Conservation (phyloP, 2,113 vertebrate species). For the Oxygymnocypris stewartii region DNA sequence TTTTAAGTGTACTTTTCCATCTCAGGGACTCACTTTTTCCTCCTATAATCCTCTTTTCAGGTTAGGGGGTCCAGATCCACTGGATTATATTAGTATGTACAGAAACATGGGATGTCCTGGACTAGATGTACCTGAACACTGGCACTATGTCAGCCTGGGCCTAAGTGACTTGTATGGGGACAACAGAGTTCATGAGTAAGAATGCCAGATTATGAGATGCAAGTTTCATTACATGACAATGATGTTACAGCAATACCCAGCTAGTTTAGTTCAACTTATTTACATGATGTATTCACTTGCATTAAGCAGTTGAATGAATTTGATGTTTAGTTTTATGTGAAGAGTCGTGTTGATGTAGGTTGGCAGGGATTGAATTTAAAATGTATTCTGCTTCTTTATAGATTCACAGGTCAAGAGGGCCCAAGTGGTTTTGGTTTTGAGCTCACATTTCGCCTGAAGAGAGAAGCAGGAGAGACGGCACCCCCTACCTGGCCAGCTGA, state of each 20-base stretch:
- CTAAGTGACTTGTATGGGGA: conserved; percentile 97
- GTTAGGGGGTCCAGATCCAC: conserved; percentile 95
- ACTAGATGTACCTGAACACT: conserved; percentile 92
- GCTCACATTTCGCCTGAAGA: conserved; percentile 93
- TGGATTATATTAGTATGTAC: conserved; percentile 99
- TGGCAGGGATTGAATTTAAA: neutral
- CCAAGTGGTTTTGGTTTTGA: conserved; percentile 98
- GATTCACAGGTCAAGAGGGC: conserved; percentile 89
- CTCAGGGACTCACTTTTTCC: neutral
- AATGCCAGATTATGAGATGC: neutral
- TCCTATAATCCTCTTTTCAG: conserved; percentile 68
- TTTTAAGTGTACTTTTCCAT: neutral
- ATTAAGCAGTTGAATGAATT: neutral
- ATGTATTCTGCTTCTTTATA: conserved; percentile 62
- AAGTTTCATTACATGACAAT: neutral
- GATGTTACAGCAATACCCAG: neutral
- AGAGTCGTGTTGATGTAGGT: neutral
- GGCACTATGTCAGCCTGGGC: conserved; percentile 98
- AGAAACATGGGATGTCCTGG: conserved; percentile 87
- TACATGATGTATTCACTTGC: neutral
- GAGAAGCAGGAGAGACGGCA: conserved; percentile 93
- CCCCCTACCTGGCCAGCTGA: conserved; percentile 99
- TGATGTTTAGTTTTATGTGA: neutral
- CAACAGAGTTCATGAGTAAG: conserved; percentile 98
- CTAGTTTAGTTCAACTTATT: neutral